These are phyloP conservation scores for Trichonephila clavipes DNA, from an alignment of 1,140 invertebrate genomes.

Conservation along the genomic window DNA sequence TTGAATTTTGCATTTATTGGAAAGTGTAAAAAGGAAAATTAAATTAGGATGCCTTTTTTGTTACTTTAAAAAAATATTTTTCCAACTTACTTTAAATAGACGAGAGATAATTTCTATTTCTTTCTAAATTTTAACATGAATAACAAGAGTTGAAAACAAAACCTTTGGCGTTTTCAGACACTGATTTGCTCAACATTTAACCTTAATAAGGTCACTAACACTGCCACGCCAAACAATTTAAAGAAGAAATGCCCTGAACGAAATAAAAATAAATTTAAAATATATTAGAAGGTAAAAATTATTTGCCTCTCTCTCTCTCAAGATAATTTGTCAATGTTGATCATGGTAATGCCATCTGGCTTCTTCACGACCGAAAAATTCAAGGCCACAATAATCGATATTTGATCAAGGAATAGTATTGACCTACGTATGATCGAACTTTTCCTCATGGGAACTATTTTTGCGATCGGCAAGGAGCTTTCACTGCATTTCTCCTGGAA, in stretches of 20 bases:
- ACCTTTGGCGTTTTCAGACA: neutral
- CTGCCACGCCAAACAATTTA: neutral
- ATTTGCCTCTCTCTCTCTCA: neutral
- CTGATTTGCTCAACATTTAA: neutral
- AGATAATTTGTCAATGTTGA: neutral
- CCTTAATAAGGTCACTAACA: neutral
- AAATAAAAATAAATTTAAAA: neutral
- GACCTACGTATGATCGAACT: neutral
- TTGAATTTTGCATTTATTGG: no score
- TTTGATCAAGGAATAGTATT: constrained; percentile 13
- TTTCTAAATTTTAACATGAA: neutral
- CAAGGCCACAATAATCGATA: neutral
- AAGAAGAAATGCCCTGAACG: neutral
- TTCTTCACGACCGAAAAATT: neutral
- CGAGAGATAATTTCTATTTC: no score
- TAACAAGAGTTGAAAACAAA: neutral
- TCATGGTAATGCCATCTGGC: neutral
- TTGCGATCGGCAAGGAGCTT: neutral
- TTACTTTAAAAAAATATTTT: no score
- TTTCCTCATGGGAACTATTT: neutral
- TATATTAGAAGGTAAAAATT: neutral
- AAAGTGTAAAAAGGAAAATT: no score
- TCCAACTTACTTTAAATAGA: no score
- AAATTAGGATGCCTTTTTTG: no score
- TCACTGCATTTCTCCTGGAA: neutral